Conservation (phyloP, 2,888 invertebrate genomes). For the Agonopterix subpropinquella region DNA sequence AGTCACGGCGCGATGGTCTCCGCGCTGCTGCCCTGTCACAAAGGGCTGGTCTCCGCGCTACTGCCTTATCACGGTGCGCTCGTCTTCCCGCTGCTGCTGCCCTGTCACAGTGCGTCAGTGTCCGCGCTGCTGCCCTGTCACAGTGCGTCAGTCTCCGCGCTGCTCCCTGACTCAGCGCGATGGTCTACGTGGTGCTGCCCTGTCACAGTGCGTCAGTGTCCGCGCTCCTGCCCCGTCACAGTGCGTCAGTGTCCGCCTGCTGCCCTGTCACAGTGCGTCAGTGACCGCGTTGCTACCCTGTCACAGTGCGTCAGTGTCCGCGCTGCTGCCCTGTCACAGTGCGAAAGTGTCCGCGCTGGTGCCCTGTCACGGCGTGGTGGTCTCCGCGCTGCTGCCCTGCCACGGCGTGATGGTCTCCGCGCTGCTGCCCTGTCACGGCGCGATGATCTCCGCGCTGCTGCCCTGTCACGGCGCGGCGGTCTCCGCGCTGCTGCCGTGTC, state of each 20-base stretch:
- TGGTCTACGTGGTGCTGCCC: not conserved
- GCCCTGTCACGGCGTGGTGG: constrained; percentile 4
- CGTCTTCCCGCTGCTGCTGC: constrained; percentile 2
- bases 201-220: not conserved
- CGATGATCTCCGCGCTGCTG: constrained; percentile 4
- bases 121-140: not conserved
- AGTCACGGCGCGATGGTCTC: not conserved
- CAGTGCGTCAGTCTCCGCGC: not conserved
- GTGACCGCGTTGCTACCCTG: constrained; percentile 8
- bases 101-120: not conserved
- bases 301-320: constrained; percentile 1
- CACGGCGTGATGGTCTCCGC: constrained; percentile 2
- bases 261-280: constrained; percentile 8
- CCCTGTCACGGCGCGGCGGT: constrained; percentile 4
- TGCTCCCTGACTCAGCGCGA: constrained; percentile 2
- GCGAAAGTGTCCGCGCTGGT: not conserved
- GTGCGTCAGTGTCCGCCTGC: constrained; percentile 2
- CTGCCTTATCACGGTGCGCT: not conserved
- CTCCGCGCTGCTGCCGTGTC: constrained; percentile 6
- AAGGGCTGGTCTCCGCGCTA: not conserved
- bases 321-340: not conserved
- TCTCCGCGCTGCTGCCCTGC: constrained; percentile 5
- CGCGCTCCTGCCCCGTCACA: constrained; percentile 4
- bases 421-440: constrained; percentile 11
- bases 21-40: constrained; percentile 4